Base-by-base conservation (phyloP, 2,113 vertebrate species). In the Colossoma macropomum region DNA sequence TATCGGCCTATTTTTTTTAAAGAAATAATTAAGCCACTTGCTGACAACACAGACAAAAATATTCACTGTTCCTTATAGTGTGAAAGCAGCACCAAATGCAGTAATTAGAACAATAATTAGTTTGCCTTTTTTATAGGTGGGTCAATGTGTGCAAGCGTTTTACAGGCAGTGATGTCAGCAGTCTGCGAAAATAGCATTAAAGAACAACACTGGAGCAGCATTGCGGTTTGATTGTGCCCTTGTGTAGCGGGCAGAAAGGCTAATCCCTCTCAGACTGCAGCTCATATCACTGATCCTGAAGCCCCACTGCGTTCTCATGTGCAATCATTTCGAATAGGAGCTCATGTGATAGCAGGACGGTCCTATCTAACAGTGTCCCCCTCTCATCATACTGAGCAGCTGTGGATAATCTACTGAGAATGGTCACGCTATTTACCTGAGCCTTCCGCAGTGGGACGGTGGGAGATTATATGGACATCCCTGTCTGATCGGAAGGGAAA, bases 41-140 rank as follows among this genome's bases (percentile, higher is more conserved):
- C 79, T 63, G 69, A 72, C 79, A 48, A 38, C 73, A 32, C 1
- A 7, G 69, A 81, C 71, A 63, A 13, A 10, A 8, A 27, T 34
- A 73, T 50, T 52, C 28, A 16, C 56, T 2, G n/a, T 19, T 2
- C 30, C 28, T 50, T 63, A 45, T 28, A 52, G 21, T 25, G 19
- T 38, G 34, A 72, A 59, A 27, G 62, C 17, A 27, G n/a, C 52
- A 72, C 32, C 38, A 13, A 48, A 27, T 9, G 15, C 71, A 62
- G 73, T 80, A 60, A 80, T 80, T 80, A 62, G 23, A 63, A 23
- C 56, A 28, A 59, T 81, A 73, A 81, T 81, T 73, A 62, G 52
- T 27, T 80, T 41, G 59, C n/a, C 28, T 80, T 60, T 54, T 81
- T 71, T 81, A 48, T 41, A 73, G 69, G 54, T 73, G 59, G 25